Base-by-base conservation (phyloP, 2,797 vertebrate genomes). In the Potorous gilbertii region DNA sequence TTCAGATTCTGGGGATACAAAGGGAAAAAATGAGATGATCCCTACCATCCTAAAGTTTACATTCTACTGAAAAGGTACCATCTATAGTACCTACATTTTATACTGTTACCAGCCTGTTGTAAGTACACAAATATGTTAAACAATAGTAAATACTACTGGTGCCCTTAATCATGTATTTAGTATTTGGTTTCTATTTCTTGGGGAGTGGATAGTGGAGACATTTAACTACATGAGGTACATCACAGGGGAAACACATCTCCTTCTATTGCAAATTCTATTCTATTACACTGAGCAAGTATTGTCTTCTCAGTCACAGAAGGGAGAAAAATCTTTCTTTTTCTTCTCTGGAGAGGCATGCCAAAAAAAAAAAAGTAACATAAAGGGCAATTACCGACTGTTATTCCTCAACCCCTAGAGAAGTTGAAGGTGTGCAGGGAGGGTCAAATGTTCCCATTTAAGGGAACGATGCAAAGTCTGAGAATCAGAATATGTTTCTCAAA, bases 401-500 rank as follows among this genome's bases (percentile, higher is more conserved):
- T 87, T 87, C 40, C 40, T 16, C 50, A 87, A 11, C 9, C 21
- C 74, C 74, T 87, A 24, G 40, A 87, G 74, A 46, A 87, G 74
- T 46, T 21, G 24, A 46, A 87, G 74, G 74, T 28, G 40, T 87
- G 21, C 40, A 87, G 24, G 24, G 40, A 50, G 46, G 52, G 91
- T 5, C 57, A 27, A 40, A 0, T 3, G 16, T 21, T 50, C 27
- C 54, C 18, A 5, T 50, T 62, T 92, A 11, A 89, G 21, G 59
- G 91, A 91, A 8, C 12, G 18, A 55, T 56, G 89, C 55, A 93
- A 95, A 92, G 31, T 3, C 24, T 90, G 34, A 93, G 56, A 21
- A 92, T 10, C 29, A 93, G 52, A 87, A 87, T 87, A 50, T 40
- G 54, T 59, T 92, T 94, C 57, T 87, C 92, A 89, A 93, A 40